Evolutionary conservation across 2,888 invertebrate species (phyloP).

Genomic region (Suillia variegata): DNA sequence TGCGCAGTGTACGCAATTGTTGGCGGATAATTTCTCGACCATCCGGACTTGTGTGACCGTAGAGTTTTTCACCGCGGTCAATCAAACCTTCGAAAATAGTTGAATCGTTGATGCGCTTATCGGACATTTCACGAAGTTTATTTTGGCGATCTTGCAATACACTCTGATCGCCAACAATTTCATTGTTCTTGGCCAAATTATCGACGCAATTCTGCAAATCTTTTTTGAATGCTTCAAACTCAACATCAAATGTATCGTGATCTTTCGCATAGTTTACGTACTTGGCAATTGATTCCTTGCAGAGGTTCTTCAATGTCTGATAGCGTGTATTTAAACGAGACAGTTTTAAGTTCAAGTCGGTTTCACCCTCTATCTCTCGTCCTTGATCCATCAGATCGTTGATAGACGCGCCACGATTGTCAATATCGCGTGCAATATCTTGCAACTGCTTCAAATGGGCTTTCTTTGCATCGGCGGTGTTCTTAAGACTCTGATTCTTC

Average conservation of each 20-base stretch:
- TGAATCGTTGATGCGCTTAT: slow-evolving; percentile 79
- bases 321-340: slow-evolving; percentile 82
- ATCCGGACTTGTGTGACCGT: slow-evolving; percentile 91
- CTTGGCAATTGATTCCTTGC: slow-evolving; percentile 81
- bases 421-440: slow-evolving; percentile 73
- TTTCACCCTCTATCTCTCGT: slow-evolving; percentile 75
- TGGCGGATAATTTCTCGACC: slow-evolving; percentile 91
- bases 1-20: slow-evolving; percentile 80
- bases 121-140: slow-evolving; percentile 78
- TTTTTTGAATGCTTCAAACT: slow-evolving; percentile 74
- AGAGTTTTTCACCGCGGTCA: slow-evolving; percentile 89
- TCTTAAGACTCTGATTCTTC: slow-evolving; percentile 87
- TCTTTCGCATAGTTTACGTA: slow-evolving; percentile 86
- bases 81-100: slow-evolving; percentile 82
- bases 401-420: slow-evolving; percentile 71
- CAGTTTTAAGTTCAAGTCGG: slow-evolving; percentile 74
- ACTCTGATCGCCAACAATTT: slow-evolving; percentile 84
- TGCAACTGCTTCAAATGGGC: slow-evolving; percentile 79
- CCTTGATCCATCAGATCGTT: slow-evolving; percentile 71
- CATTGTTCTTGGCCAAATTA: slow-evolving; percentile 74
- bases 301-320: slow-evolving; percentile 78
- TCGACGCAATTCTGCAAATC: slow-evolving; percentile 77
- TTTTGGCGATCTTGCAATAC: slow-evolving; percentile 83
- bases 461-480: slow-evolving; percentile 81
- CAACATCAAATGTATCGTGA: slow-evolving; percentile 79